Evolutionary conservation across 2,113 vertebrate species (phyloP).

Genomic region (Lasiurus cinereus): DNA sequence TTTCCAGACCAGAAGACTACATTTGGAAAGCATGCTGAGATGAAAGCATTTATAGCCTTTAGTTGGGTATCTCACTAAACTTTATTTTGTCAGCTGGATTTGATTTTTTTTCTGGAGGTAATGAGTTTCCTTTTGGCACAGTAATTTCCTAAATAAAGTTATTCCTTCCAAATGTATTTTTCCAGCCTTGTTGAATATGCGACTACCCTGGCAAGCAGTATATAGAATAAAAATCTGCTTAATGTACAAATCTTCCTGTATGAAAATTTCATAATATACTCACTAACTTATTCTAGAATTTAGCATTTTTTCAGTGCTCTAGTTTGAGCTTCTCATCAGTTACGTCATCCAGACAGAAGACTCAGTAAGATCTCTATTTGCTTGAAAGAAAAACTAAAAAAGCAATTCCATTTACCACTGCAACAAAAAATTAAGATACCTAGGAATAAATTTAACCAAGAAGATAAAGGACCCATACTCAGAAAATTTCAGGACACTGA

Average conservation of each 20-base stretch:
- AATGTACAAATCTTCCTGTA: not conserved
- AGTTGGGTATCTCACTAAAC: constrained; percentile 23
- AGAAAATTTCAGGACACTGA: too few relatives aligned
- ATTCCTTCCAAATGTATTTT: constrained; percentile 61
- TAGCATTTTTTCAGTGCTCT: not conserved
- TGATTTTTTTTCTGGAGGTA: constrained; percentile 39
- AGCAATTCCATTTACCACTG: too few relatives aligned
- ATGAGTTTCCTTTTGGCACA: constrained; percentile 64
- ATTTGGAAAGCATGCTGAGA: constrained; percentile 20
- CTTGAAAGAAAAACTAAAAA: too few relatives aligned
- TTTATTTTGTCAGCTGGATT: constrained; percentile 62
- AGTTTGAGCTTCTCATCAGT: not conserved
- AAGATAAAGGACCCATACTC: too few relatives aligned
- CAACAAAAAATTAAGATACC: too few relatives aligned
- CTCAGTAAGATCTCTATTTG: not conserved
- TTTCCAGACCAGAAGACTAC: not conserved
- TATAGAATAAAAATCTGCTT: not conserved
- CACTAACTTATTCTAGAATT: not conserved
- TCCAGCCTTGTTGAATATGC: constrained; percentile 24
- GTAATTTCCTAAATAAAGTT: constrained; percentile 37
- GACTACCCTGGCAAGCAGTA: not conserved
- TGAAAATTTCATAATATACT: constrained; percentile 2
- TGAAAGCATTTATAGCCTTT: constrained; percentile 50
- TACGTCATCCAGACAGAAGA: not conserved
- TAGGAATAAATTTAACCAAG: too few relatives aligned